Evolutionary conservation across 2,797 vertebrate genomes (phyloP), one percentile per base, ranked within the genome.

Genomic region (Syndactyla subalaris): DNA sequence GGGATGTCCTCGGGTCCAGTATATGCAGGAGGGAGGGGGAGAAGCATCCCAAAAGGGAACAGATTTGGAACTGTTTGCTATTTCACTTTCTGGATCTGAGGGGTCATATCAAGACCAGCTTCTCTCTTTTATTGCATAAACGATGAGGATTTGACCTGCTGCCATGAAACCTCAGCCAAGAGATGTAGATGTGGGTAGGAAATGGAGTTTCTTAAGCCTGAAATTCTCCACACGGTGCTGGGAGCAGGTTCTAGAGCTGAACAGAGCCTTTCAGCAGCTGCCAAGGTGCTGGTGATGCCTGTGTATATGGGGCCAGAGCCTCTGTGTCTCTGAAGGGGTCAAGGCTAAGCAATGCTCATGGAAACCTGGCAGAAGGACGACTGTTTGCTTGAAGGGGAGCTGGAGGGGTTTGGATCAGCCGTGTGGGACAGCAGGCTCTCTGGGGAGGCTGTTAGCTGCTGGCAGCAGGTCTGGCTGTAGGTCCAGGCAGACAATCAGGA

Each of bases 321-420:
- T 46, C 55, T 2, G 5, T 13, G 3, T 80, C 68, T 93, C 30
- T 5, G 5, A 63, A 80, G 30, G 39, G 19, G 8, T 73, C 16
- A 23, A 39, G 21, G 8, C 43, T 68, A 30, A 68, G 45, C 5
- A 36, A 1, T 8, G 4, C 2, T 41, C 2, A 0, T 7, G 13
- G 36, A 83, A 24, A 55, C 30, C n/a, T 76, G 45, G 26, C 36
- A 63, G 48, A 68, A 85, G 12, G 46, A 30, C 26, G 24, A 27
- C 29, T 58, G 61, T 2, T 32, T 95, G n/a, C 24, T 58, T 6
- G 2, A 73, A 73, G 55, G 45, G 51, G 26, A 73, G 3, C 32
- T 83, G 57, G 18, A 74, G 36, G 9, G 23, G 55, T 16, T 14
- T 80, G 75, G 36, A 39, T 6, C 7, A 55, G 61, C 22, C 4